Base-by-base conservation (phyloP, 2,113 vertebrate genomes). In the Anhinga anhinga region DNA sequence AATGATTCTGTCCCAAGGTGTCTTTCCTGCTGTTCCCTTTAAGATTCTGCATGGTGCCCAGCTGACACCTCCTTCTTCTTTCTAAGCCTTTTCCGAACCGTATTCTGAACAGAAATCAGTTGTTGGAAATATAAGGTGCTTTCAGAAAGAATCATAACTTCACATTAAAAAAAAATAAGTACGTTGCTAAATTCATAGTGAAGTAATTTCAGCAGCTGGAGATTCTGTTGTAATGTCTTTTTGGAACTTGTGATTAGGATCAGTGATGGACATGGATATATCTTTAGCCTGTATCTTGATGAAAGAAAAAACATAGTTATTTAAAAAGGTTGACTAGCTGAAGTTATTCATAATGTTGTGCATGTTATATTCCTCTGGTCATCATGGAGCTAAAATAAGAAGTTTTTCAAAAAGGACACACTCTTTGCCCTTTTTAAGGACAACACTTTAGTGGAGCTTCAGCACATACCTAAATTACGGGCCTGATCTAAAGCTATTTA, bases 1-100 rank as follows among this genome's bases (percentile, higher is more conserved):
- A 40, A 16, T 0, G 1, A 36, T 21, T 40, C 32, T 38, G 16
- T 61, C 8, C n/a, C 0, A 0, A 44, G 13, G 13, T 65, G 2
- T 30, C 40, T 73, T 55, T 90, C 26, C 10, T 65, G 10, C 36
- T 65, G 26, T 34, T 82, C 15, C 2, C 6, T 73, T 81, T 85
- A 77, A 69, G 40, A 45, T 7, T 66, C 25, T 56, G 16, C 3
- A 25, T 44, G 36, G 5, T 52, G 7, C 16, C 85, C 36, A 66
- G 22, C 19, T 65, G 73, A 73, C 19, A 59, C 15, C 5, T 26
- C 25, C 27, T 61, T 61, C 12, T 22, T 74, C 34, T 79, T 85
- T 29, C 20, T 13, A n/a, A 66, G 9, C 2, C 11, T 82, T 61
- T 81, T 74, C 7, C 34, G 22, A 72, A n/a, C 44, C 7, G 12